Conservation (phyloP, 2,113 vertebrate species). For the Corythaeola cristata region DNA sequence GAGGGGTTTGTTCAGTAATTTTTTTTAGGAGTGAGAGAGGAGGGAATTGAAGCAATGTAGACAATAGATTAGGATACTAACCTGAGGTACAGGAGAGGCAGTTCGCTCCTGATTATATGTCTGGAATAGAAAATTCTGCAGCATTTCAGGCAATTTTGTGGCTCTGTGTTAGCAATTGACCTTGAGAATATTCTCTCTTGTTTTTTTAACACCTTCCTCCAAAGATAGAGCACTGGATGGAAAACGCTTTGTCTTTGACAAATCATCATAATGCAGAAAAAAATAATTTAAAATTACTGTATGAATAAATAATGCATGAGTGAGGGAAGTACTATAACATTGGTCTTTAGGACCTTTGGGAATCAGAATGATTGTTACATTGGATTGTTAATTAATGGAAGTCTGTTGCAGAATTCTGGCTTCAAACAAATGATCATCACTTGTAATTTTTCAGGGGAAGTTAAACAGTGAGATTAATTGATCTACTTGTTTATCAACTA, state of each 20-base stretch:
- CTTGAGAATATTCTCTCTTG: not conserved
- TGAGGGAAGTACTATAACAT: not conserved
- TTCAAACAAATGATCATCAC: not conserved
- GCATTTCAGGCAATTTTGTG: not conserved
- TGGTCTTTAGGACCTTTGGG: not conserved
- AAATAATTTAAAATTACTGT: not conserved
- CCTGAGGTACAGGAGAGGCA: not conserved
- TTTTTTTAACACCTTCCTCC: not conserved
- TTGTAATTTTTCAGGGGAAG: not conserved
- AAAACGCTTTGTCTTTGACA: not conserved
- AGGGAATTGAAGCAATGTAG: not conserved
- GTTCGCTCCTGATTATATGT: not conserved
- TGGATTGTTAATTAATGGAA: conserved; percentile 38
- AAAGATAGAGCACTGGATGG: not conserved
- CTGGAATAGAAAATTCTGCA: not conserved
- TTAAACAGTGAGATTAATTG: not conserved
- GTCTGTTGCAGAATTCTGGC: not conserved
- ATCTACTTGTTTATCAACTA: not conserved
- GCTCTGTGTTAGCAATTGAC: not conserved
- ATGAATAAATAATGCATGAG: not conserved
- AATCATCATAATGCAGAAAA: not conserved
- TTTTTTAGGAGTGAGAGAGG: not conserved
- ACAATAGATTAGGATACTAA: not conserved
- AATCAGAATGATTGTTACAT: not conserved
- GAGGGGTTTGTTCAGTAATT: not conserved